Evolutionary conservation across 2,888 invertebrate genomes (phyloP).

Genomic region (Drosophila merina): DNA sequence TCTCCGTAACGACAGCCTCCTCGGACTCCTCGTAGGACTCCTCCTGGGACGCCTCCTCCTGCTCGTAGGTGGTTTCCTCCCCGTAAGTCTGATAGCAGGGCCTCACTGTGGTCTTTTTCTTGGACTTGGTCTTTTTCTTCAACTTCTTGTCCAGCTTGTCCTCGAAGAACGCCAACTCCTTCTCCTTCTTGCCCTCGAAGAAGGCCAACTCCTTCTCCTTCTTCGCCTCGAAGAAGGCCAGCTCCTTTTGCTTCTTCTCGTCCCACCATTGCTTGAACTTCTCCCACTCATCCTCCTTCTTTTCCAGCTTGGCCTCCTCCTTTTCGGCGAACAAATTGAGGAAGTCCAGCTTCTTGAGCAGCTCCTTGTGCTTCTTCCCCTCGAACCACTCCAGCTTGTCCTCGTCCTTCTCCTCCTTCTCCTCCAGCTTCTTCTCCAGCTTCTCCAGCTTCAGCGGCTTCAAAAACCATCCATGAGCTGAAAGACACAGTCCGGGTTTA

Average conservation of each 20-base stretch:
- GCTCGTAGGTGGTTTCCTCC: slow-evolving; percentile 2
- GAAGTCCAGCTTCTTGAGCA: slow-evolving; percentile 61
- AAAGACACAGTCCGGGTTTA: background rate
- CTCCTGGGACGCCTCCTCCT: slow-evolving; percentile 8
- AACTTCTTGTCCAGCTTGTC: slow-evolving; percentile 52
- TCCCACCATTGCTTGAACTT: slow-evolving; percentile 65
- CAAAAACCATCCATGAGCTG: slow-evolving; percentile 55
- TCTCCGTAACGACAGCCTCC: slow-evolving; percentile 21
- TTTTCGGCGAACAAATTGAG: slow-evolving; percentile 57
- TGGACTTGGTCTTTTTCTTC: slow-evolving; percentile 55
- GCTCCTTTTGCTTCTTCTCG: slow-evolving; percentile 61
- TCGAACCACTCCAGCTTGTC: slow-evolving; percentile 38
- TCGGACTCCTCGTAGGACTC: slow-evolving; percentile 15
- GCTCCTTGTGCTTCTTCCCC: slow-evolving; percentile 50
- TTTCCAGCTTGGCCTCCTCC: slow-evolving; percentile 46
- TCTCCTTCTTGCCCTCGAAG: slow-evolving; percentile 38
- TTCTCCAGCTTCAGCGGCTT: slow-evolving; percentile 60
- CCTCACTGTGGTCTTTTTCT: slow-evolving; percentile 41
- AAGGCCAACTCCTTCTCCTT: slow-evolving; percentile 53
- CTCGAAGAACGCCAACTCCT: slow-evolving; percentile 37
- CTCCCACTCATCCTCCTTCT: slow-evolving; percentile 55
- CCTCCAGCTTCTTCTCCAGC: slow-evolving; percentile 35
- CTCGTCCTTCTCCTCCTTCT: slow-evolving; percentile 39
- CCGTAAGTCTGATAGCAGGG: slow-evolving; percentile 49
- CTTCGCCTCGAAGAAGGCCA: slow-evolving; percentile 52